A percentile compares a stretch with the other conserved stretches of the same genome.
These are phyloP conservation scores for Hippocampus mohnikei DNA, from an alignment of 2,113 vertebrate genomes.

Conservation along the genomic window DNA sequence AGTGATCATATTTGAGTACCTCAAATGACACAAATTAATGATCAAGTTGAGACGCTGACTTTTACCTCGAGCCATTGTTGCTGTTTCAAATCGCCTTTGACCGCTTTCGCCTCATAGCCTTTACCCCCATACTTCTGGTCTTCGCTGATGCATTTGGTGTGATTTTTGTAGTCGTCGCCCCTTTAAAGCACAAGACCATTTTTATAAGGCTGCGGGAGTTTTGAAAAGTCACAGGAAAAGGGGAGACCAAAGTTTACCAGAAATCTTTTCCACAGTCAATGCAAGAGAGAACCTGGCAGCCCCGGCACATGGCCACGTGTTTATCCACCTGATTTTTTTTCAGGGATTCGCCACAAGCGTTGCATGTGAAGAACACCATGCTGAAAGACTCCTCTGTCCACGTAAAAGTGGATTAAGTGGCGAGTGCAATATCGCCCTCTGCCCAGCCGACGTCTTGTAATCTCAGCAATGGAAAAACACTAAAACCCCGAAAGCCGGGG, in stretches of 20 bases:
- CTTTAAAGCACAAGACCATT: constrained; percentile 52
- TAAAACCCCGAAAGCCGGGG: not conserved
- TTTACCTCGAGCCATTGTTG: constrained; percentile 91
- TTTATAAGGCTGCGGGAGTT: not conserved
- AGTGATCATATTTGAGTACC: not conserved
- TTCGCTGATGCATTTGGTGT: constrained; percentile 85
- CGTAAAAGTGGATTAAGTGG: not conserved
- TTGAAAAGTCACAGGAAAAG: not conserved
- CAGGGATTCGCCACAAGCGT: constrained; percentile 86
- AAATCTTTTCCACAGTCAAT: constrained; percentile 96
- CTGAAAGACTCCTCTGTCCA: not conserved
- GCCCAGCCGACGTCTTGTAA: not conserved
- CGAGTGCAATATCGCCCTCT: not conserved
- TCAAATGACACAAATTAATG: not conserved
- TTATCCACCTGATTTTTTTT: constrained; percentile 94
- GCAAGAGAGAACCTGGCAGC: constrained; percentile 84
- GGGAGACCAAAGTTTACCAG: constrained; percentile 70
- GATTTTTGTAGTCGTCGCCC: constrained; percentile 86
- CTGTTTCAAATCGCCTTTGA: constrained; percentile 90
- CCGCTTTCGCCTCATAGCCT: constrained; percentile 82
- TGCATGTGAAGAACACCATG: constrained; percentile 96
- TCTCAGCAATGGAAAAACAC: not conserved
- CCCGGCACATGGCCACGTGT: constrained; percentile 78
- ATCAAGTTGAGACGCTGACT: not conserved
- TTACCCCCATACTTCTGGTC: constrained; percentile 96